Percentiles rank a stretch among this genome's conserved stretches.
phyloP scores from a whole-genome alignment of 2,113 vertebrate species.

The Misgurnus mizolepis region DNA sequence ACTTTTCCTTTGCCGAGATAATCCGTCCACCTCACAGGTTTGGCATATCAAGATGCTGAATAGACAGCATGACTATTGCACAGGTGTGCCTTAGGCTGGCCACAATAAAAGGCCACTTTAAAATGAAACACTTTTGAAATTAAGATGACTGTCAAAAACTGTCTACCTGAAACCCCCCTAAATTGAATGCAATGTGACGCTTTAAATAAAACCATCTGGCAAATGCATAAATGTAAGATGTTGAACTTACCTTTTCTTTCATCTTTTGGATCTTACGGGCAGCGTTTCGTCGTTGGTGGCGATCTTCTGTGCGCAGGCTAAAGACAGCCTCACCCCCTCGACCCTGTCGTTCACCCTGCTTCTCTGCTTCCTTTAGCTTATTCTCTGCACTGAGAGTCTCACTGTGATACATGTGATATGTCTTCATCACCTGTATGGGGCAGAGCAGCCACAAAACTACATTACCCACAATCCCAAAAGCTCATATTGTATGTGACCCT shows the following conservation, averaged over 20 bases:
- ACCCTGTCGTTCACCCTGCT: slow-evolving; percentile 91
- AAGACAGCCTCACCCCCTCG: slow-evolving; percentile 90
- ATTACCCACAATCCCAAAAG: slow-evolving; percentile 11
- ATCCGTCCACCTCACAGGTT: no score
- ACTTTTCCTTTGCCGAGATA: no score
- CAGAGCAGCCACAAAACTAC: neutral
- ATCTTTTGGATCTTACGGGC: slow-evolving; percentile 99
- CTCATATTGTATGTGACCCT: no score
- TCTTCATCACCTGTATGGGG: slow-evolving; percentile 94
- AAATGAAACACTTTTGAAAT: no score
- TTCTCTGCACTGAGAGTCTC: slow-evolving; percentile 94
- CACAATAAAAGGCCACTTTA: no score
- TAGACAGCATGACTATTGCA: no score
- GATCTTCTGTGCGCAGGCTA: slow-evolving; percentile 91
- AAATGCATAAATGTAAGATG: neutral
- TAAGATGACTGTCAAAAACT: no score
- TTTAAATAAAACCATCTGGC: no score
- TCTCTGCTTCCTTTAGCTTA: slow-evolving; percentile 96
- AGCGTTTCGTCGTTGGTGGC: slow-evolving; percentile 95
- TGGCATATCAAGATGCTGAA: no score
- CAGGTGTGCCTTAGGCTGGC: no score
- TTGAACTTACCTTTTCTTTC: slow-evolving; percentile 90
- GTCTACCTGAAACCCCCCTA: no score
- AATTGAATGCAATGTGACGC: neutral
- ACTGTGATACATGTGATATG: slow-evolving; percentile 96